A percentile compares a stretch with the other conserved stretches of the same genome.
Conservation (phyloP, 2,888 invertebrate genomes). For the Tryphoninae sp. region DNA sequence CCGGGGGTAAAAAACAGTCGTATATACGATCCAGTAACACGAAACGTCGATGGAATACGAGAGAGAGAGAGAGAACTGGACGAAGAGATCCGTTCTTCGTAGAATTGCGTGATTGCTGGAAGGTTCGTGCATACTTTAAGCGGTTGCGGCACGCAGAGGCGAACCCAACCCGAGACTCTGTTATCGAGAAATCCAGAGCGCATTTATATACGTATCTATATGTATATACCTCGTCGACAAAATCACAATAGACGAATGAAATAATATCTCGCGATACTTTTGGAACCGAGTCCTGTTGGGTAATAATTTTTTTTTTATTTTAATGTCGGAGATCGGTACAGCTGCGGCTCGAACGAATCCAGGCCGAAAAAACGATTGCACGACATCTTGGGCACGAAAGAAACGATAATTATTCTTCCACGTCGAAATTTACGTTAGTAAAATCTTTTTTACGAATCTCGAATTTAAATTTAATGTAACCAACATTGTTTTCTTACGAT, state of each 20-base stretch:
- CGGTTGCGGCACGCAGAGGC: constrained; percentile 66
- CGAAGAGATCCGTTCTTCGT: constrained; percentile 51
- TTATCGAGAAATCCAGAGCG: constrained; percentile 52
- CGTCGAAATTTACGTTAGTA: too few relatives aligned
- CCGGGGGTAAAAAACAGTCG: constrained; percentile 31
- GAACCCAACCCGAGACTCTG: constrained; percentile 32
- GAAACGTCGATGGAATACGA: constrained; percentile 59
- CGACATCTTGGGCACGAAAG: too few relatives aligned
- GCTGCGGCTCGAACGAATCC: too few relatives aligned
- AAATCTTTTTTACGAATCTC: too few relatives aligned
- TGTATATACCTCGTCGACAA: constrained; percentile 23
- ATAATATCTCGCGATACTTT: not conserved
- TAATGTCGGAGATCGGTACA: too few relatives aligned
- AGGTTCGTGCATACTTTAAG: constrained; percentile 68
- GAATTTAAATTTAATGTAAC: not conserved
- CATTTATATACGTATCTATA: not conserved
- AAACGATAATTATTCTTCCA: too few relatives aligned
- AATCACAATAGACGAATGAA: constrained; percentile 36
- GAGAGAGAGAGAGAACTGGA: constrained; percentile 8
- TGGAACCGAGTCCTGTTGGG: not conserved
- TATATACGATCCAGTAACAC: constrained; percentile 57
- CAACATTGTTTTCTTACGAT: not conserved
- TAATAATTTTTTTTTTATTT: not conserved
- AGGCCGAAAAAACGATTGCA: too few relatives aligned
- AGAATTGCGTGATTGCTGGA: constrained; percentile 69